phyloP scores from a whole-genome alignment of 2,797 vertebrate genomes.

The Falco cherrug region DNA sequence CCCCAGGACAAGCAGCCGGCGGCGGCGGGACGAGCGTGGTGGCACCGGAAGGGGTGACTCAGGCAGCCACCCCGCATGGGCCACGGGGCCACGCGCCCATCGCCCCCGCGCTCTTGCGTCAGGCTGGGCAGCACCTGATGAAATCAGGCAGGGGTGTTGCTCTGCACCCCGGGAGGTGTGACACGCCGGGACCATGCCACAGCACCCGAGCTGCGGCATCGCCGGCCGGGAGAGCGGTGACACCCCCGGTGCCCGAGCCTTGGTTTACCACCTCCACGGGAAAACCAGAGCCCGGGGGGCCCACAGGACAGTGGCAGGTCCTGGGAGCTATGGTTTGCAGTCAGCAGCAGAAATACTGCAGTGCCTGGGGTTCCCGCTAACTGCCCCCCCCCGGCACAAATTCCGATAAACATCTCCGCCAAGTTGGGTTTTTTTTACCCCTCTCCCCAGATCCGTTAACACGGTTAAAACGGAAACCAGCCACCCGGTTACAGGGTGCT shows the following conservation, averaged over 20 bases:
- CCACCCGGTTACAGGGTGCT: not conserved
- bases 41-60: slow-evolving; percentile 13
- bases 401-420: not conserved
- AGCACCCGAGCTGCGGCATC: not conserved
- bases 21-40: not conserved
- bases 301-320: fast-evolving
- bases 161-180: not conserved
- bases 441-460: not conserved
- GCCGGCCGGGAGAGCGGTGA: not conserved
- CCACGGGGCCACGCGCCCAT: not conserved
- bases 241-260: not conserved
- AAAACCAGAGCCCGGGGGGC: not conserved
- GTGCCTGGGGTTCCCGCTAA: fast-evolving
- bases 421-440: fast-evolving
- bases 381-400: not conserved
- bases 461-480: not conserved
- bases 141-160: not conserved
- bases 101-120: not conserved
- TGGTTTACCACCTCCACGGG: fast-evolving
- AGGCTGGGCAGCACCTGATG: not conserved
- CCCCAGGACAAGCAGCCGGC: not conserved
- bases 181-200: not conserved
- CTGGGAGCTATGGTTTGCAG: fast-evolving
- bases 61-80: not conserved
- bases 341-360: not conserved